Base-by-base conservation (phyloP, 2,888 invertebrate genomes). In the Cryptocheilus praepositus region DNA sequence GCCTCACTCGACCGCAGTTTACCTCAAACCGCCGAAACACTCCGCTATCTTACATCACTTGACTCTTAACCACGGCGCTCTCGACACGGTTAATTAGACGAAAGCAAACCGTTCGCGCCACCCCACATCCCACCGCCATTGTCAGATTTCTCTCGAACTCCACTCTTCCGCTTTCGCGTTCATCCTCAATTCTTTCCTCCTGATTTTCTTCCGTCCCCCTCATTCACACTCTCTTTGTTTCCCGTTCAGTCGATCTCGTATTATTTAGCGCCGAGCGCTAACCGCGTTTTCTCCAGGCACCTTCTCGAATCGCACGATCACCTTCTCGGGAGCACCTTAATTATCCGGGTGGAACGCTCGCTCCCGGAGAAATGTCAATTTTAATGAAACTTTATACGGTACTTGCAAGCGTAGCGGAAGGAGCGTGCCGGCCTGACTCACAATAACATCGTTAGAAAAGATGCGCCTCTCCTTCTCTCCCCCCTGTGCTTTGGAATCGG, bases 21-120 rank as follows among this genome's bases (percentile, higher is more conserved):
- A n/a, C n/a, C n/a, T n/a, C n/a, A n/a, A n/a, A n/a, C n/a, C n/a
- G n/a, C n/a, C n/a, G n/a, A n/a, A n/a, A n/a, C n/a, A n/a, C n/a
- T n/a, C 22, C 22, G 15, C 3, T 22, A 16, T 19, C 61, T 46
- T 67, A 65, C 51, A 61, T 66, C 67, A 63, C 61, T 61, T 63
- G 11, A 36, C 36, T 36, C 36, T 36, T 36, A 36, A 36, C 11
- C 36, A 11, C 36, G 36, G 11, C 4, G 36, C 36, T 11, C 36
- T 36, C 36, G 8, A 11, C 36, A 36, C 36, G 7, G 36, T 11
- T 11, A 36, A 36, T 5, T 36, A 36, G 36, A 36, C 36, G 11
- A 36, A 5, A 36, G 36, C 36, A 36, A 36, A 11, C 36, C 7
- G 36, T 36, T 36, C 36, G 3, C 8, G 36, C 36, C 36, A 36